phyloP scores from a whole-genome alignment of 2,113 vertebrate genomes.

The Mormyrus lacerda region DNA sequence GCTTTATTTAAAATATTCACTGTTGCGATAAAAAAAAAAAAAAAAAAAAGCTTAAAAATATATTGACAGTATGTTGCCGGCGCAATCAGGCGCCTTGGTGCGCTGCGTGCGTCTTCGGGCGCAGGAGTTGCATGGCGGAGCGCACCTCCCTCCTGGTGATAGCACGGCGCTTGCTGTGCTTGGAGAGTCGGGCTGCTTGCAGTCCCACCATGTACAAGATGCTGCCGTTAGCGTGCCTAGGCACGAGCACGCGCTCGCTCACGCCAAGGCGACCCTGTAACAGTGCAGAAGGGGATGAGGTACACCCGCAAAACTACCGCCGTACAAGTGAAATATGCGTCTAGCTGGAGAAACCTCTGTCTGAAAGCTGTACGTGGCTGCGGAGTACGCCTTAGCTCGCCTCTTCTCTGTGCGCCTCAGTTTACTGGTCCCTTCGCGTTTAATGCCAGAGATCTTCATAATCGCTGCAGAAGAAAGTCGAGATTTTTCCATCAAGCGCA shows the following conservation, averaged over 20 bases:
- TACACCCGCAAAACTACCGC: background rate
- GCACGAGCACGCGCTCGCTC: background rate
- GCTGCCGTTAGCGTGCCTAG: background rate
- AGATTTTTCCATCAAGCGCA: background rate
- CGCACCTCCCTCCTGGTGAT: constrained; percentile 50
- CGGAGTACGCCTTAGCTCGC: constrained; percentile 13
- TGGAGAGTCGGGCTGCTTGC: constrained; percentile 53
- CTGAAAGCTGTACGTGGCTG: constrained; percentile 39
- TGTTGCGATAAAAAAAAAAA: background rate
- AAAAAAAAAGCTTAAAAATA: too few species aligned
- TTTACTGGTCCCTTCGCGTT: background rate
- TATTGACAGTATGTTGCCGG: too few species aligned
- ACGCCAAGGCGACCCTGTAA: background rate
- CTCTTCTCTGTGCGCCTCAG: constrained; percentile 13
- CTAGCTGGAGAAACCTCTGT: constrained; percentile 42
- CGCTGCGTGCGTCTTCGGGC: background rate
- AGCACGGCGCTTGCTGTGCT: constrained; percentile 35
- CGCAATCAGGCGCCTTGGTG: constrained; percentile 1
- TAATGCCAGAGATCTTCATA: constrained; percentile 43
- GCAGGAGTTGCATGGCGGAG: constrained; percentile 36
- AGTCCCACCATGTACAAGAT: constrained; percentile 31
- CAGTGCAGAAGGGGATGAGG: background rate
- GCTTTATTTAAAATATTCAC: background rate
- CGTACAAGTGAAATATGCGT: background rate
- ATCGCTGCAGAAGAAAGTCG: background rate